Evolutionary conservation across 2,888 invertebrate genomes (phyloP).

Genomic region (Tubiluchus corallicola): DNA sequence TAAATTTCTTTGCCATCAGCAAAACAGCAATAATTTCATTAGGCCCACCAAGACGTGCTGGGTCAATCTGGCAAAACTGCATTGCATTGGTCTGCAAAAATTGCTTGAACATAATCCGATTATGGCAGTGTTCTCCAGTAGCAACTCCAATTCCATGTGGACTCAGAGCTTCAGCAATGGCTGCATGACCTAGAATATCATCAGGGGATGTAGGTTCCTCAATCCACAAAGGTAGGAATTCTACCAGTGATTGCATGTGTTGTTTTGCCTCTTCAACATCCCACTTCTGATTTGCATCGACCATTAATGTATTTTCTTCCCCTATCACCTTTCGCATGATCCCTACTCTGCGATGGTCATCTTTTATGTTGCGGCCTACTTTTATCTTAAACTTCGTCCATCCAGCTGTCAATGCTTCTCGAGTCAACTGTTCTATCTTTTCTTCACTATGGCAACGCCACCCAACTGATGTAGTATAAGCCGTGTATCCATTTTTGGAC

Average conservation of each 20-base stretch:
- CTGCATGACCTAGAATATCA: conserved; percentile 66
- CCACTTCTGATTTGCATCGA: conserved; percentile 40
- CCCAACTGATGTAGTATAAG: conserved; percentile 58
- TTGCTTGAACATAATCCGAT: conserved; percentile 77
- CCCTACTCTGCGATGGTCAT: conserved; percentile 51
- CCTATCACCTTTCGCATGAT: conserved; percentile 58
- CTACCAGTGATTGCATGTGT: conserved; percentile 59
- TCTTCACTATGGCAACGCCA: conserved; percentile 74
- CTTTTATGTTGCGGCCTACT: conserved; percentile 58
- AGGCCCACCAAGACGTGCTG: conserved; percentile 65
- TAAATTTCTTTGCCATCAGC: conserved; percentile 66
- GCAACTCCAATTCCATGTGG: conserved; percentile 65
- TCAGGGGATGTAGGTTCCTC: conserved; percentile 86
- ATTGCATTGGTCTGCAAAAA: conserved; percentile 58
- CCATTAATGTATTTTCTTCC: conserved; percentile 42
- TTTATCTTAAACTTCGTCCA: conserved; percentile 54
- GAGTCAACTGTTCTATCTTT: conserved; percentile 37
- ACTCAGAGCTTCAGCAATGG: conserved; percentile 47
- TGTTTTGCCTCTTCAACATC: conserved; percentile 61
- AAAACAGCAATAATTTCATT: conserved; percentile 76
- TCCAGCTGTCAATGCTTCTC: conserved; percentile 10
- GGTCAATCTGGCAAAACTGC: conserved; percentile 75
- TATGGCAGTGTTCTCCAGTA: conserved; percentile 78
- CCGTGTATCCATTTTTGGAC: conserved; percentile 56
- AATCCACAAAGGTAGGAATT: conserved; percentile 62